phyloP scores from a whole-genome alignment of 2,888 invertebrate species.

The Linnaemya tessellans region DNA sequence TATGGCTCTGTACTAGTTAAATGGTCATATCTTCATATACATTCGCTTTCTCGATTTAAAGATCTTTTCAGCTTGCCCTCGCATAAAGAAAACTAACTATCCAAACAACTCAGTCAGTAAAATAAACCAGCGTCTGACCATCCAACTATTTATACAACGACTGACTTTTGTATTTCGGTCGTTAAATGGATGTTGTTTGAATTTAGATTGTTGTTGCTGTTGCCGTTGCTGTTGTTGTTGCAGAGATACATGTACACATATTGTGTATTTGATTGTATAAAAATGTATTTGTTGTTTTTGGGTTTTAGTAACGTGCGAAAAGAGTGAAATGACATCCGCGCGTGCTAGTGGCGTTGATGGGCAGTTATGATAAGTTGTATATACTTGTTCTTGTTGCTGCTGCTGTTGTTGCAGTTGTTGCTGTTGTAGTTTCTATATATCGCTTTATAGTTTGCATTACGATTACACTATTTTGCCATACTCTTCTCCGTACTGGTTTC shows the following conservation, averaged over 20 bases:
- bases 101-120: slow-evolving; percentile 42
- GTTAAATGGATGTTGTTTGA: slow-evolving; percentile 69
- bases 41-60: too few species aligned
- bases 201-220: slow-evolving; percentile 47
- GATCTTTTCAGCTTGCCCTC: slow-evolving; percentile 9
- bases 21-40: too few species aligned
- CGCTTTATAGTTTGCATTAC: slow-evolving; percentile 44
- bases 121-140: slow-evolving; percentile 37
- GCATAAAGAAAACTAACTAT: slow-evolving; percentile 30
- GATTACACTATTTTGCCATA: slow-evolving; percentile 58
- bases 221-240: slow-evolving; percentile 13
- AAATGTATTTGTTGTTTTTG: slow-evolving; percentile 52
- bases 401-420: slow-evolving; percentile 17
- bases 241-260: neutral
- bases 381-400: slow-evolving; percentile 16
- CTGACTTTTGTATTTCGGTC: slow-evolving; percentile 65
- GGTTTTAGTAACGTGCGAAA: slow-evolving; percentile 74
- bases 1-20: too few species aligned
- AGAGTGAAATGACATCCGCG: slow-evolving; percentile 79
- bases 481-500: slow-evolving; percentile 50
- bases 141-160: slow-evolving; percentile 40
- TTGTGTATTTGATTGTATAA: neutral
- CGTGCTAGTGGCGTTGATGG: slow-evolving; percentile 74
- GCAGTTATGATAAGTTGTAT: slow-evolving; percentile 72
- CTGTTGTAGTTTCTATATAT: slow-evolving; percentile 24